Evolutionary conservation across 2,113 vertebrate species (phyloP).

Genomic region (Microcebus jonahi): DNA sequence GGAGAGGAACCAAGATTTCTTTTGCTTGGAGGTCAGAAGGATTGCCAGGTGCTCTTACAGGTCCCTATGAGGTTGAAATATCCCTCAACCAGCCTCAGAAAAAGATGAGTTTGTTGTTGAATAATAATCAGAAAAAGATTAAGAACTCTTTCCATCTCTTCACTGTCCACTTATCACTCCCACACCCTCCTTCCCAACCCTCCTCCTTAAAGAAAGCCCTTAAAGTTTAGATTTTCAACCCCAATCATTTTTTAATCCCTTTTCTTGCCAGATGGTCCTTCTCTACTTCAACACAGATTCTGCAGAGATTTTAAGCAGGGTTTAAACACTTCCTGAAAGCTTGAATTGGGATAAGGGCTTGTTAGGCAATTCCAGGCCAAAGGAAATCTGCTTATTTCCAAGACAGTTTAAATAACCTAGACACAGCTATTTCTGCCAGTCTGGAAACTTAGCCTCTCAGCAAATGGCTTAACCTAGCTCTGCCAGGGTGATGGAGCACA

Average conservation of each 20-base stretch:
- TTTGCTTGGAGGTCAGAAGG: neutral
- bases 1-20: neutral
- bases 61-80: neutral
- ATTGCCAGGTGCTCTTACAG: neutral
- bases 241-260: conserved; percentile 35
- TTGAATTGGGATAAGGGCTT: conserved; percentile 48
- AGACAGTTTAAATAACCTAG: conserved; percentile 42
- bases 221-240: conserved; percentile 55
- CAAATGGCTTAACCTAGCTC: neutral
- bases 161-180: conserved; percentile 47
- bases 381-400: conserved; percentile 59
- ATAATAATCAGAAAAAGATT: conserved; percentile 48
- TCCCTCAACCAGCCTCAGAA: conserved; percentile 4
- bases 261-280: conserved; percentile 65
- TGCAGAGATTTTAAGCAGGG: conserved; percentile 37
- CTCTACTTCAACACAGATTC: conserved; percentile 61
- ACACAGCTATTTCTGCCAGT: conserved; percentile 18
- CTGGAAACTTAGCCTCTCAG: neutral
- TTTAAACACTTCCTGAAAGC: conserved; percentile 68
- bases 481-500: neutral
- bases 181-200: conserved; percentile 47
- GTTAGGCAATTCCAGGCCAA: conserved; percentile 53
- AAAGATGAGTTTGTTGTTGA: conserved; percentile 29
- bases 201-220: conserved; percentile 54
- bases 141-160: conserved; percentile 47